Percentiles rank a stretch among this genome's conserved stretches.
These are phyloP conservation scores for Rotaria magnacalcarata DNA, from an alignment of 2,888 invertebrate genomes.

Conservation along the genomic window DNA sequence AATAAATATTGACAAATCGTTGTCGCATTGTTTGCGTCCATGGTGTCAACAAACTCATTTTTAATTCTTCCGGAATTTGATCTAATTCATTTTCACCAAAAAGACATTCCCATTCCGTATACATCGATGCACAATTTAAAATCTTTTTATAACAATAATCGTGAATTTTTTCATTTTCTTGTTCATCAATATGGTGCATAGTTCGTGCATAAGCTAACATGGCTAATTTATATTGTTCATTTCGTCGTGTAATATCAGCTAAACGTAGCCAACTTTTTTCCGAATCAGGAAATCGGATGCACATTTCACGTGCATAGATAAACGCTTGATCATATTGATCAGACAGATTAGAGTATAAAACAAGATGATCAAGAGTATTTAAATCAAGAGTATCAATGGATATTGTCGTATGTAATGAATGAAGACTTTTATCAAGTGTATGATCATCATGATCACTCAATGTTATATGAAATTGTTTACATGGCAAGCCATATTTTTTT, in stretches of 20 bases:
- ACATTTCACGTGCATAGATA: slow-evolving; percentile 13
- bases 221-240: not conserved
- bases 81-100: not conserved
- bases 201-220: slow-evolving; percentile 5
- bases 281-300: not conserved
- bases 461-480: not conserved
- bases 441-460: not conserved
- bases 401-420: not conserved
- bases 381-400: not conserved
- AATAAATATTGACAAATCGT: not conserved
- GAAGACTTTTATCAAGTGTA: not conserved
- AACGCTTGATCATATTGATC: not conserved
- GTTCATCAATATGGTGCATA: not conserved
- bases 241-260: not conserved
- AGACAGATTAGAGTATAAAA: not conserved
- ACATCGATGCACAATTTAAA: not conserved
- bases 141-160: not conserved
- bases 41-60: not conserved
- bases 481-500: not conserved
- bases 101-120: not conserved
- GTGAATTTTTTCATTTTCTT: not conserved
- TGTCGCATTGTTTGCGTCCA: not conserved
- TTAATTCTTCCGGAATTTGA: not conserved
- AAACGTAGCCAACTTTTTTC: not conserved
- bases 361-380: not conserved